Evolutionary conservation across 2,888 invertebrate species (phyloP).

Genomic region (Lacanobia wlatinum): DNA sequence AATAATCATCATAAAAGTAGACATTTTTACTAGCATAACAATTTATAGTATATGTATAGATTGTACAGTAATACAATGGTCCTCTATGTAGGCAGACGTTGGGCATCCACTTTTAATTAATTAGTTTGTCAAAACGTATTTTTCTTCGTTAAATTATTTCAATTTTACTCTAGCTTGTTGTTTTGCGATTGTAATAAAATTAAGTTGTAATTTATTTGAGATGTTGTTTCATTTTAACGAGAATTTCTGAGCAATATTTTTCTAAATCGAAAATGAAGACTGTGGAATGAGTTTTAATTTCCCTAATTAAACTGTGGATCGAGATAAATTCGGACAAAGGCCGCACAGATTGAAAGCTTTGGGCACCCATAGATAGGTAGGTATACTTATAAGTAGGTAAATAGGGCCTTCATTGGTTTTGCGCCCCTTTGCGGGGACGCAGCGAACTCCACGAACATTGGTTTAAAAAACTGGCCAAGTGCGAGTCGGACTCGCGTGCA

Average conservation of each 20-base stretch:
- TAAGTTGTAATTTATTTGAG: slow-evolving; percentile 29
- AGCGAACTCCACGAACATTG: no score
- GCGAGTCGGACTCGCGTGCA: no score
- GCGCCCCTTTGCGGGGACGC: no score
- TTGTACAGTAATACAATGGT: no score
- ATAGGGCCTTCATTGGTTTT: no score
- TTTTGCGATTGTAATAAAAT: slow-evolving; percentile 39
- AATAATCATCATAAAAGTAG: no score
- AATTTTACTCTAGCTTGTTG: slow-evolving; percentile 23
- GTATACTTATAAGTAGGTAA: no score
- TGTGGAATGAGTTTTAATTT: slow-evolving; percentile 43
- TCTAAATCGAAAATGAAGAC: slow-evolving; percentile 10
- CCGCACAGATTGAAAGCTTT: no score
- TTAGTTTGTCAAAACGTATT: slow-evolving; percentile 21
- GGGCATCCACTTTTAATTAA: slow-evolving; percentile 7
- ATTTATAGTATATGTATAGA: no score
- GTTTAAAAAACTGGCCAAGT: no score
- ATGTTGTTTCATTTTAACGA: slow-evolving; percentile 16
- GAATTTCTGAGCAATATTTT: slow-evolving; percentile 15
- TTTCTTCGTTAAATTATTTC: slow-evolving; percentile 32
- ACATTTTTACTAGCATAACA: no score
- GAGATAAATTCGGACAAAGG: slow-evolving; percentile 23
- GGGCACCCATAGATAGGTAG: no score
- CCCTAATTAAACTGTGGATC: slow-evolving; percentile 33
- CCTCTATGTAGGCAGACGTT: background rate